Evolutionary conservation across 2,888 invertebrate genomes (phyloP), one percentile per base, ranked within the genome.

Genomic region (Matsumyia berberina): DNA sequence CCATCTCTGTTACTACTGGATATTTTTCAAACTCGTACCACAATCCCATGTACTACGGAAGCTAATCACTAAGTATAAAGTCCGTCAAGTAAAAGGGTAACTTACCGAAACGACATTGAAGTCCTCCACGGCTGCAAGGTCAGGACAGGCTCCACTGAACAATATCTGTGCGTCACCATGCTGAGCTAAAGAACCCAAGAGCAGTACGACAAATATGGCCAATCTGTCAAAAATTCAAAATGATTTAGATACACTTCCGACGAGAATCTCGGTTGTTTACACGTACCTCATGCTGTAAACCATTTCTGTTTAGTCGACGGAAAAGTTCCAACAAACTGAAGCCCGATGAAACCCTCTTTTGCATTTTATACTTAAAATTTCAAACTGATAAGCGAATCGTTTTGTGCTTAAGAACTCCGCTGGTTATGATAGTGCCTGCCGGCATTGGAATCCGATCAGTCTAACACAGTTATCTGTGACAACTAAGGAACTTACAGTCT

Each of bases 11-110:
- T 33, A 95, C 88, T 24, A 94, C 94, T 88, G 95, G 95, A 90
- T 95, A 96, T 87, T 94, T 94, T 89, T 95, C 94, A 7, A 93
- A 93, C 90, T 96, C 95, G 89, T 94, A 96, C 96, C 96, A 96
- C 15, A 42, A 42, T 0, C 42, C 42, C 42, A 42, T 42, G 6
- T 42, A 42, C 42, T 42, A 42, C 2, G 2, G 2, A 6, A 7
- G 15, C 6, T 1, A 42, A 2, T 9, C 11, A 11, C 35, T 35
- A 9, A 35, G 11, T 35, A 9, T 7, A 15, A 12, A 7, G 6
- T 12, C 15, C 7, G 15, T 5, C 12, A 6, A 6, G 15, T 15
- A 6, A 15, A 19, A 15, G 8, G 17, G 5, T 17, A 4, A 42
- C 42, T 44, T 44, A 44, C 44, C 17, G 44, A 17, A 0, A 17